Evolutionary conservation across 2,797 vertebrate genomes (phyloP), one percentile per base, ranked within the genome.

Genomic region (Characodon lateralis): DNA sequence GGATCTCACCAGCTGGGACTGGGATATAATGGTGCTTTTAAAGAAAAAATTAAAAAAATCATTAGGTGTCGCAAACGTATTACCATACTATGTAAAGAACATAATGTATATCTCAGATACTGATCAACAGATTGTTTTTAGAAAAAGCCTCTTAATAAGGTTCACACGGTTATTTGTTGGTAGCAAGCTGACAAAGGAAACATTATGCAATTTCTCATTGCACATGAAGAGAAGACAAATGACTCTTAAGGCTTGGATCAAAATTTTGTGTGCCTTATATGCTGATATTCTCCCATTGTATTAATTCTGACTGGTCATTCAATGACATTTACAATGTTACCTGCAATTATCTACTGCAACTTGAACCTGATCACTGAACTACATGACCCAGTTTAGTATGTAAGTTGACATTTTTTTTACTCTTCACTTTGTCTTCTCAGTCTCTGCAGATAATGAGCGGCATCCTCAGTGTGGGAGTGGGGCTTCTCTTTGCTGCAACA

Each of bases 361-460:
- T 31, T 35, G 2, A 9, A 63, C 16, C 13, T 31, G 59, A 35
- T 35, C 14, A 9, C 59, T 63, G 18, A 65, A 50, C 35, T 22
- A 26, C 8, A 14, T 6, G 7, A 1, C 28, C 16, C 20, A 12
- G 2, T 3, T 56, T 48, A 35, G 35, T 50, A n/a, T 50, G 22
- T 39, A 59, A 9, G 7, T 2, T 22, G 20, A 71, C 12, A 43
- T 50, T 50, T 48, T 51, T 51, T 68, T 8, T 16, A 10, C 35
- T 18, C 9, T 72, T 0, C 66, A 20, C n/a, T 5, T 83, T 22
- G 55, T 71, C 1, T 0, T 76, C 16, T 39, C 79, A 96, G 95
- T 89, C 89, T 82, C n/a, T 95, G 79, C 95, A 95, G 91, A 70
- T 93, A 20, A 13, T 88, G 72, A 91, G 91, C 2, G 95, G 95